Evolutionary conservation across 2,797 vertebrate genomes (phyloP).

Genomic region (Chrysocyon brachyurus): DNA sequence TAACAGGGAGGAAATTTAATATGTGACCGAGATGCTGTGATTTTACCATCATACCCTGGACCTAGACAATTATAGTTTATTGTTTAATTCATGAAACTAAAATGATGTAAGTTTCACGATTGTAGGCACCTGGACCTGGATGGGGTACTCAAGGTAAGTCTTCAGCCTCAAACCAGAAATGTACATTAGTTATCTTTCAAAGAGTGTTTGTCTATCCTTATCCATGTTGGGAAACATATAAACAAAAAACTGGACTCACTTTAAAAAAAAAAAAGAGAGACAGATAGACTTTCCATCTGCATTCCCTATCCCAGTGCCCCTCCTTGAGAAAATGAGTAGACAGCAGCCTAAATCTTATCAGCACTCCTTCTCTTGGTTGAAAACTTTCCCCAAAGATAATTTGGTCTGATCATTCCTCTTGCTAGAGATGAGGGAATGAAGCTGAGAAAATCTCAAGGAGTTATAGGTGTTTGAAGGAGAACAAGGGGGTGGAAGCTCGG

Average conservation of each 20-base stretch:
- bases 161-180: background rate
- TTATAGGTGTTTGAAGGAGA: background rate
- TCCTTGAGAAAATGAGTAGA: background rate
- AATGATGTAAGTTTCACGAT: background rate
- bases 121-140: background rate
- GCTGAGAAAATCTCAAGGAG: background rate
- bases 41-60: background rate
- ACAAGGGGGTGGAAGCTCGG: rapidly evolving
- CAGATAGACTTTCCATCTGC: background rate
- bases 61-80: background rate
- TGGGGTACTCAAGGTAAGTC: background rate
- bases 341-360: background rate
- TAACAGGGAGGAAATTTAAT: background rate
- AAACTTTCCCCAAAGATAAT: background rate
- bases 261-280: background rate
- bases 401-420: background rate
- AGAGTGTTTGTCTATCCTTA: background rate
- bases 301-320: background rate
- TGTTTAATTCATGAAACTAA: constrained; percentile 9
- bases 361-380: background rate
- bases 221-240: background rate
- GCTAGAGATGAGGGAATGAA: background rate
- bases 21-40: background rate
- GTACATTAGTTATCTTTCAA: background rate
- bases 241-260: background rate